Conservation (phyloP, 2,113 vertebrate genomes). For the Lathamus discolor region DNA sequence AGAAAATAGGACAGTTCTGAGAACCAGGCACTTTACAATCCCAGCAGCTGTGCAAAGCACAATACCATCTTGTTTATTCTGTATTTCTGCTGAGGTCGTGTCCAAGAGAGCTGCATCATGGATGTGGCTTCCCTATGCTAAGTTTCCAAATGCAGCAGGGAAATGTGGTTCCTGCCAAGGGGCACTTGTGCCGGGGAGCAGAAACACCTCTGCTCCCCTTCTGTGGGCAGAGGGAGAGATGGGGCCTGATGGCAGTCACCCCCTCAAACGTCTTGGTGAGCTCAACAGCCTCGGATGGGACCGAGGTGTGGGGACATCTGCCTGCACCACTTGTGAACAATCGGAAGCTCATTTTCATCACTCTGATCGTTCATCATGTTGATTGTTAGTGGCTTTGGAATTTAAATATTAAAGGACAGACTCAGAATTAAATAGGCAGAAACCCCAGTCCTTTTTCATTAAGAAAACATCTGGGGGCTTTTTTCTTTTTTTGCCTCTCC, state of each 20-base stretch:
- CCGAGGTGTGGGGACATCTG: neutral
- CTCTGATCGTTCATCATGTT: neutral
- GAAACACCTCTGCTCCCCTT: neutral
- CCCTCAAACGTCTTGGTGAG: neutral
- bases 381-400: slow-evolving; percentile 1
- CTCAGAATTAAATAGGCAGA: slow-evolving; percentile 3
- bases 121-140: neutral
- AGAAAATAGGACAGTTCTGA: neutral
- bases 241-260: accelerated
- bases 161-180: accelerated
- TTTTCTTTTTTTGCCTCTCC: slow-evolving; percentile 18
- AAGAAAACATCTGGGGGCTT: slow-evolving; percentile 31
- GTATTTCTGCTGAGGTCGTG: neutral
- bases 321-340: neutral
- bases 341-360: neutral
- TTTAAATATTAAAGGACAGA: slow-evolving; percentile 22
- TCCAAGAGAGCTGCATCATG: neutral
- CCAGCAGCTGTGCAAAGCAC: neutral
- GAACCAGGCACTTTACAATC: neutral
- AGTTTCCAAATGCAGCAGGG: neutral
- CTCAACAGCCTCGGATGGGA: neutral
- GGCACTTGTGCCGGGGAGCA: accelerated
- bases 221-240: neutral
- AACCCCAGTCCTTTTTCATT: slow-evolving; percentile 21
- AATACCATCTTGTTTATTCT: neutral